A percentile compares a stretch with the other conserved stretches of the same genome.
These are phyloP conservation scores for Zoroaster sp. DNA, from an alignment of 53 echinoderm and acorn worm species.

Conservation along the genomic window DNA sequence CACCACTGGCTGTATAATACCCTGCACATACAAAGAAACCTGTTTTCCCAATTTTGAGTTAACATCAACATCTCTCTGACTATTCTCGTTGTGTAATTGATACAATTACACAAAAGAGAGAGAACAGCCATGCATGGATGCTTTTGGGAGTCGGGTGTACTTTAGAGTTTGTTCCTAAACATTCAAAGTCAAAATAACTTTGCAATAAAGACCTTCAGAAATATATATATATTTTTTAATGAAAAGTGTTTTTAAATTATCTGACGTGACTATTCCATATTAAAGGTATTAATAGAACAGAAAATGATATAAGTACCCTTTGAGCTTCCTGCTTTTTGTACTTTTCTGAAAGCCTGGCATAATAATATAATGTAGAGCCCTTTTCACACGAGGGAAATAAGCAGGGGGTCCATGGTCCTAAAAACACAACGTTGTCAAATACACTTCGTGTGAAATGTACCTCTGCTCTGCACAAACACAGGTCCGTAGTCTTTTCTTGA, in stretches of 20 bases:
- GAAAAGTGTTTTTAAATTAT: not conserved
- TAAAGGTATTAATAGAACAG: not conserved
- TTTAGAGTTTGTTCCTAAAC: not conserved
- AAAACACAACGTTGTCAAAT: too few species aligned
- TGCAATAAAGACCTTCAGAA: not conserved
- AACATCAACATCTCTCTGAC: too few species aligned
- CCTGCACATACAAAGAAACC: not conserved
- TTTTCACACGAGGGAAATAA: too few species aligned
- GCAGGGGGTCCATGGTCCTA: too few species aligned
- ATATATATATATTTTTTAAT: not conserved
- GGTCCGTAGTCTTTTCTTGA: too few species aligned
- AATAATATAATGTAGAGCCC: not conserved
- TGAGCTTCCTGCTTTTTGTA: not conserved
- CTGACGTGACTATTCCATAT: not conserved
- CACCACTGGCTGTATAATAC: not conserved
- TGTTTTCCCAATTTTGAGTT: not conserved
- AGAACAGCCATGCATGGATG: slow-evolving; percentile 3
- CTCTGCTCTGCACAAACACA: too few species aligned
- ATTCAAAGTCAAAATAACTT: not conserved
- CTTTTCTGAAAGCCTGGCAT: not conserved
- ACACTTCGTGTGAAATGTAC: too few species aligned
- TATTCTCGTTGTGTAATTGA: too few species aligned
- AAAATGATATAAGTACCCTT: not conserved
- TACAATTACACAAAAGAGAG: not conserved
- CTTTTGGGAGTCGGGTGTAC: not conserved